Evolutionary conservation across 2,797 vertebrate genomes (phyloP).

Genomic region (Enteromius treurensis): DNA sequence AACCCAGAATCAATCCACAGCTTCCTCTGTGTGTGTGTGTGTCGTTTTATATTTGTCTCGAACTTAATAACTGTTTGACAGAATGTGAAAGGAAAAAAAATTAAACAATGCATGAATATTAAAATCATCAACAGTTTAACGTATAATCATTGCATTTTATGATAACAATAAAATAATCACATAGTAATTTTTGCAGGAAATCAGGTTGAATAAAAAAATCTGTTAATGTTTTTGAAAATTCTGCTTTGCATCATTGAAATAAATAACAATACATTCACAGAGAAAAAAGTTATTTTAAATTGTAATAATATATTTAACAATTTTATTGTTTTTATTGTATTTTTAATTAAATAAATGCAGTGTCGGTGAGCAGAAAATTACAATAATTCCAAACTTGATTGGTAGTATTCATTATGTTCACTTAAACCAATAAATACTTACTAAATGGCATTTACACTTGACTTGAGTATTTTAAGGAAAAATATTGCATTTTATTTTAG

Average conservation of each 20-base stretch:
- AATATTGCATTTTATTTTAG: background rate
- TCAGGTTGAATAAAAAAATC: background rate
- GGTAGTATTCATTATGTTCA: too few species aligned
- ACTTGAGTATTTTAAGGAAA: background rate
- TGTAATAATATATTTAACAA: background rate
- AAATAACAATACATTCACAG: background rate
- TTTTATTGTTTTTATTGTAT: background rate
- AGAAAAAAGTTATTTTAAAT: background rate
- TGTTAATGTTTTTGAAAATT: background rate
- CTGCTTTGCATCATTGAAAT: background rate
- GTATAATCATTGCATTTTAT: background rate
- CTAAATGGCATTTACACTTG: too few species aligned
- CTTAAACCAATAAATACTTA: too few species aligned
- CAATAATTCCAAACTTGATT: too few species aligned
- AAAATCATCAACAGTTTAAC: background rate
- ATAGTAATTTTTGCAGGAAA: background rate
- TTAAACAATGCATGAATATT: background rate
- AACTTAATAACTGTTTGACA: too few species aligned
- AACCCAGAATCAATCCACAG: constrained; percentile 77
- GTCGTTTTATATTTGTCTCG: background rate
- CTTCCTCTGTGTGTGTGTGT: constrained; percentile 41
- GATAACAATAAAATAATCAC: background rate
- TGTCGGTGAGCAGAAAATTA: too few species aligned
- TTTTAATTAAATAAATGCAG: background rate
- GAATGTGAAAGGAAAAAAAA: background rate